phyloP scores from a whole-genome alignment of 2,113 vertebrate genomes.

The Caloenas nicobarica region DNA sequence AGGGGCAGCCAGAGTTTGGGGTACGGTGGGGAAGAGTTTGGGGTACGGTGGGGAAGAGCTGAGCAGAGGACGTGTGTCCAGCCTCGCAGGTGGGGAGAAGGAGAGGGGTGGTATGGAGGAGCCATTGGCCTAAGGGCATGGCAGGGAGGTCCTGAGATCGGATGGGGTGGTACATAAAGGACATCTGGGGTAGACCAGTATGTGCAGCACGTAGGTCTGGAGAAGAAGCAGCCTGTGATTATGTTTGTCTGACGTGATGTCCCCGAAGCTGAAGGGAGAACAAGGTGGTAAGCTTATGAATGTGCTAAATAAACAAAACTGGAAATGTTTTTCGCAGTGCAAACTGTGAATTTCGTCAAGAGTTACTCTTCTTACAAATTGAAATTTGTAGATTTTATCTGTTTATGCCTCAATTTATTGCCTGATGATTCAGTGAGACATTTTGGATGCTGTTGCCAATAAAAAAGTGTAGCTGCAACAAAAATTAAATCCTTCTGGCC shows the following conservation, averaged over 20 bases:
- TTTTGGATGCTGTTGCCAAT: not conserved
- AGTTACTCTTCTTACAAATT: not conserved
- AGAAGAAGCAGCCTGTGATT: not conserved
- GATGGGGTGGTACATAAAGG: not conserved
- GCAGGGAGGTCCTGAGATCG: not conserved
- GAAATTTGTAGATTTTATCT: not conserved
- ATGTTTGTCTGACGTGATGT: not conserved
- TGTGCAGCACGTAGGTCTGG: accelerated
- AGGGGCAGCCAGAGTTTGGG: not conserved
- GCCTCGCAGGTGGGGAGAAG: accelerated
- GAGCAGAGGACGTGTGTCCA: not conserved
- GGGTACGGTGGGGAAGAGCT: not conserved
- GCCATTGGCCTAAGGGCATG: accelerated
- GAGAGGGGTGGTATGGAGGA: not conserved
- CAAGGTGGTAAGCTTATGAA: not conserved
- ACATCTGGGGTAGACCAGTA: not conserved
- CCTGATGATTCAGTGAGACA: conserved; percentile 10
- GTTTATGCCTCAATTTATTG: not conserved
- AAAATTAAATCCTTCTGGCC: conserved; percentile 16
- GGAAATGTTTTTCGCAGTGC: not conserved
- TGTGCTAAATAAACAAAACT: not conserved
- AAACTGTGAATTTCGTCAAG: not conserved
- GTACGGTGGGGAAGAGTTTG: not conserved
- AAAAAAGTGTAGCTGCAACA: not conserved
- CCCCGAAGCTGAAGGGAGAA: not conserved